Evolutionary conservation across 1,140 invertebrate genomes (phyloP).

Genomic region (Cyclina sinensis): DNA sequence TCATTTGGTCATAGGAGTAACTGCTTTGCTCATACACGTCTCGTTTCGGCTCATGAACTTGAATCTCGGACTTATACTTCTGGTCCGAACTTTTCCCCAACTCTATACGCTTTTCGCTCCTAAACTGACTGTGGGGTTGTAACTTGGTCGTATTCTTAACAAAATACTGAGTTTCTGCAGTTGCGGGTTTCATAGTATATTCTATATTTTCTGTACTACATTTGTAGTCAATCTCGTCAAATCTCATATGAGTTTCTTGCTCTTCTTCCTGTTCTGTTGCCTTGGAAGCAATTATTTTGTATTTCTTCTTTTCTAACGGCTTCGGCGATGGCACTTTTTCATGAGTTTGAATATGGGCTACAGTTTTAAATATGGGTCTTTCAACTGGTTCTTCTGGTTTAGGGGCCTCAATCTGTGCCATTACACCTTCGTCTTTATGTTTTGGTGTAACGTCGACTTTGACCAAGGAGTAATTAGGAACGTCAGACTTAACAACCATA

Average conservation of each 20-base stretch:
- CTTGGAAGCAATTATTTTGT: constrained; percentile 45
- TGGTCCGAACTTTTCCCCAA: constrained; percentile 25
- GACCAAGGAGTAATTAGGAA: constrained; percentile 33
- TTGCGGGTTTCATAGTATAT: constrained; percentile 28
- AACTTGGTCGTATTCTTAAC: constrained; percentile 39
- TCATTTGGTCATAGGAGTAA: constrained; percentile 56
- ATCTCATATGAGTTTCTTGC: constrained; percentile 47
- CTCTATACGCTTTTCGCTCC: constrained; percentile 48
- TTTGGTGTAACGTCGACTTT: constrained; percentile 57
- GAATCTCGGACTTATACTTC: constrained; percentile 48
- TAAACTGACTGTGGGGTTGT: neutral
- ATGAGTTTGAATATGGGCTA: constrained; percentile 44
- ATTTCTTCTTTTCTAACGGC: constrained; percentile 26
- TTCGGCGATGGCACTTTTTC: constrained; percentile 39
- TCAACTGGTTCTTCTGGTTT: constrained; percentile 29
- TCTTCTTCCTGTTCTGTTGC: constrained; percentile 22
- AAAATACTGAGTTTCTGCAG: constrained; percentile 38
- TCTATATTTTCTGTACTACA: constrained; percentile 49
- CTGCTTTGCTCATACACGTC: constrained; percentile 39
- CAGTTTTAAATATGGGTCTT: constrained; percentile 56
- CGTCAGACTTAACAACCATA: constrained; percentile 38
- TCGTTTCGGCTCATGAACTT: neutral
- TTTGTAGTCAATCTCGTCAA: constrained; percentile 66
- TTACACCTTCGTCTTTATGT: constrained; percentile 27
- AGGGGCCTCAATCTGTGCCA: neutral